Percentiles rank a stretch among this genome's conserved stretches.
Evolutionary conservation across 2,797 vertebrate species (phyloP).

Genomic region (Botia almorhae): DNA sequence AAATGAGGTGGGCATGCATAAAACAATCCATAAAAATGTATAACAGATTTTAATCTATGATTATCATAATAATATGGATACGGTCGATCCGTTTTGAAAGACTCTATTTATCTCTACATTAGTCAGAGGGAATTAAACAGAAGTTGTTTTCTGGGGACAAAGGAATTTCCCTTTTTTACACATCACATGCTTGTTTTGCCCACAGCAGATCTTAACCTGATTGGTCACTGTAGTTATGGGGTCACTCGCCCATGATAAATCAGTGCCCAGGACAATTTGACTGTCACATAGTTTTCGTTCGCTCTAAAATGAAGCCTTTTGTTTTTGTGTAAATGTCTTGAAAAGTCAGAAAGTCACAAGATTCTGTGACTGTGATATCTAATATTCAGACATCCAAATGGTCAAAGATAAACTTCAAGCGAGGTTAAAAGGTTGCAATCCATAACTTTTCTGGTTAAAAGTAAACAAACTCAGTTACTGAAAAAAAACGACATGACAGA

Average conservation of each 20-base stretch:
- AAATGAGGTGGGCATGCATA: neutral
- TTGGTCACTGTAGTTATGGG: conserved; percentile 35
- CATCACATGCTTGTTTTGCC: conserved; percentile 39
- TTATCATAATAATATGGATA: neutral
- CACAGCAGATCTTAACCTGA: conserved; percentile 12
- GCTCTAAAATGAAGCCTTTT: conserved; percentile 20
- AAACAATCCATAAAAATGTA: neutral
- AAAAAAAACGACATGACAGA: no score
- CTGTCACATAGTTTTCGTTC: conserved; percentile 7
- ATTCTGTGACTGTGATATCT: neutral
- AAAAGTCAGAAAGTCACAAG: conserved; percentile 31
- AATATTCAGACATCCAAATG: neutral
- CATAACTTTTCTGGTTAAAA: no score
- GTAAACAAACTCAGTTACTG: no score
- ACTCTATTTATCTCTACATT: conserved; percentile 15
- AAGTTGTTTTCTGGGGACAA: neutral
- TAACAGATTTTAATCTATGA: neutral
- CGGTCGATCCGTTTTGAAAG: neutral
- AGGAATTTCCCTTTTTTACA: conserved; percentile 20
- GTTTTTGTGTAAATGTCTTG: neutral
- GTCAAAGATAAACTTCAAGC: conserved; percentile 1
- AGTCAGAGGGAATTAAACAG: conserved; percentile 2
- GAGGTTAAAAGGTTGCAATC: no score
- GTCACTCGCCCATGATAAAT: conserved; percentile 29
- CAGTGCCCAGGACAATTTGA: conserved; percentile 17